Base-by-base conservation (phyloP, 2,888 invertebrate genomes). In the Platerodrilus igneus region DNA sequence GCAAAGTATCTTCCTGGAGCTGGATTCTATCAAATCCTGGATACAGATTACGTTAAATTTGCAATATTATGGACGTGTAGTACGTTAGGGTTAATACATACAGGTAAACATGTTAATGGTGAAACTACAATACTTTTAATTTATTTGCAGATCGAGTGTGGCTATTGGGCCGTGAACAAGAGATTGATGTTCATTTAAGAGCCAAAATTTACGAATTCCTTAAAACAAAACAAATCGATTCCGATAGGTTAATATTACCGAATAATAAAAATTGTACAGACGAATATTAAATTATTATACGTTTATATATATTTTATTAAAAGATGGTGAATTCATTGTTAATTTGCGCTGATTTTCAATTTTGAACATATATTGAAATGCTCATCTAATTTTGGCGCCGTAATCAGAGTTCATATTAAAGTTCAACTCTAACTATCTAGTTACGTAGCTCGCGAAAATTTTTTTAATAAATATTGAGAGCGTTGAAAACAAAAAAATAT, bases 51-150 rank as follows among this genome's bases (percentile, higher is more conserved):
- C 64, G 73, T 75, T 1, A 76, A 76, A 57, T 84, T 79, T 65
- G 83, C 83, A 20, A 73, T 86, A 45, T 58, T 86, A 29, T 86
- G 83, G 79, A 83, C 83, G 3, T 86, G 86, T 56, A 76, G 79
- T 11, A 81, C 78, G 63, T 71, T 81, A 47, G 77, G 77, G 32
- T 53, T 82, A 28, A 72, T 77, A 37, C 76, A 81, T 59, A 70
- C 77, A 60, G 81, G 81, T 80, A 59, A 19, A 13, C 10, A 10
- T n/a, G 2, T n/a, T 2, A 52, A 32, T 32, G 20, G 13, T 3
- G 5, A 11, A 13, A 18, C 25, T 8, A 30, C 2, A 45, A 25
- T 30, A 15, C 18, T 17, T 31, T 18, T 20, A 14, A 34, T 21
- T 6, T 21, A 20, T 22, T 66, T 69, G 46, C 73, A 75, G 85